Evolutionary conservation across 2,888 invertebrate species (phyloP), one percentile per base, ranked within the genome.

Genomic region (Amblyjoppa fuscipennis): DNA sequence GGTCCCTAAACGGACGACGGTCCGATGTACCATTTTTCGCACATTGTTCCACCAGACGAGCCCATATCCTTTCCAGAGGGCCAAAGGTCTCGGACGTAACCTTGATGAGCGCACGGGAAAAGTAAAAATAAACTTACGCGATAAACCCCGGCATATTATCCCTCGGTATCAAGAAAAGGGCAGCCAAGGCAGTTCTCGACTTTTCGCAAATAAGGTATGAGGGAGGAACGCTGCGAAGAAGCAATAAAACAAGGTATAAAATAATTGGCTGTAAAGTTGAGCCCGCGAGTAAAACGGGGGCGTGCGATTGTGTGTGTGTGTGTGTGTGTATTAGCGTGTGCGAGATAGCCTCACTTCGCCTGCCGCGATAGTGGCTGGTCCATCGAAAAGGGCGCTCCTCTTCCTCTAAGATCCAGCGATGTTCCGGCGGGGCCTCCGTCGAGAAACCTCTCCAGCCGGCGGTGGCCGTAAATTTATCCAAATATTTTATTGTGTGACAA

Each of bases 401-500:
- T 68, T 20, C 81, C 16, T 59, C 69, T 61, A 75, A 69, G 59
- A 28, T 20, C 34, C 38, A 20, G 31, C 53, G 25, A 78, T 56
- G 31, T 34, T 70, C 66, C 78, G 59, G 38, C 71, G 11, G 79
- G 28, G 74, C 51, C 79, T 20, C 71, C 74, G 25, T 31, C 59
- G 59, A 71, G 77, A 75, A 74, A 69, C 81, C 80, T 81, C 76
- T 34, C 49, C 74, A 13, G 64, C 74, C 73, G 51, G 82, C 71
- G 64, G 70, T 70, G 89, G 88, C 90, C 92, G 91, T 93, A 93
- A 94, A 94, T 94, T 91, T 91, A 89, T 90, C 89, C 89, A 90
- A 93, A 93, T 93, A 93, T 93, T 94, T 94, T 93, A 94, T 93
- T 91, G 93, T 92, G 92, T 91, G 93, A 94, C 94, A 93, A 93